Evolutionary conservation across 2,888 invertebrate genomes (phyloP), one percentile per base, ranked within the genome.

Genomic region (Horisme vitalbata): DNA sequence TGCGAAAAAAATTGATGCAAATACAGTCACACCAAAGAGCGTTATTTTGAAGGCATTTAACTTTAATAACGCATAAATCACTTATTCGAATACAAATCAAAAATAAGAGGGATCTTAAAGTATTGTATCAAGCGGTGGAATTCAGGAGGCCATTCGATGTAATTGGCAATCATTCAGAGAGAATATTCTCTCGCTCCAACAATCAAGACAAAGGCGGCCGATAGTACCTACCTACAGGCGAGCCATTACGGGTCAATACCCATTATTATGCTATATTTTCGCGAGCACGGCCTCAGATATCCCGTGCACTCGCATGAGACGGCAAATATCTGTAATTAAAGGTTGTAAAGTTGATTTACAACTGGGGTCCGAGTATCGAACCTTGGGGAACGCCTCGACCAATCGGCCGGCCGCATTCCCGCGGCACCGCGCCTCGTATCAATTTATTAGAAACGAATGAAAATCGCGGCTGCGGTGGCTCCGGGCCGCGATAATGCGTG

Each of bases 321-420:
- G 83, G 88, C 85, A 86, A 89, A 89, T 88, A 86, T 87, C 80
- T 89, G 88, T 88, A 89, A 89, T 89, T 89, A 88, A 87, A 86
- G 86, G 88, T 81, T 88, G 88, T 89, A 89, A 89, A 89, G 83
- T 86, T 89, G 88, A 89, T 89, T 89, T 89, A 89, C 88, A 83
- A 75, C 84, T 70, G 77, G 68, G 79, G 83, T 70, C 76, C 71
- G 80, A 75, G 85, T 76, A 82, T 82, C 78, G 83, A 79, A 75
- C 79, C 77, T 66, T 69, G 78, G 71, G 82, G 77, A 75, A 75
- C 76, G 83, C 78, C 75, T 79, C 82, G 72, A 71, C 88, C 88
- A 88, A 88, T 89, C 63, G 79, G 72, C 69, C 55, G 58, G 59
- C 71, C 57, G 62, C 66, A 63, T 57, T 59, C 65, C 59, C 68